These are phyloP conservation scores for Sesia bembeciformis DNA, from an alignment of 2,888 invertebrate genomes.

Conservation along the genomic window DNA sequence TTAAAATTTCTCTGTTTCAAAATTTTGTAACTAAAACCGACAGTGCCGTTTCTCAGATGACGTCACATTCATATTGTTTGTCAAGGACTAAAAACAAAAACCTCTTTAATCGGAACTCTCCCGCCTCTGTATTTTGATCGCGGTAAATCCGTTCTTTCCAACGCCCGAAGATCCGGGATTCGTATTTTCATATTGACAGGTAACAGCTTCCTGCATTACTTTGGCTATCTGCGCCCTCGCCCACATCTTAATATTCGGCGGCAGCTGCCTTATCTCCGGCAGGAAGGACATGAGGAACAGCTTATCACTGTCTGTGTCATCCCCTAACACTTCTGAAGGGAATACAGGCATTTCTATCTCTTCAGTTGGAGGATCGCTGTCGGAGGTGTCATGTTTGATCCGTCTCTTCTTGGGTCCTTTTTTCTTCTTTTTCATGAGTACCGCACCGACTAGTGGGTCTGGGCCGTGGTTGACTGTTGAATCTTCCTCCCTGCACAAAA, in stretches of 20 bases:
- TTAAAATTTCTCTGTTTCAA: too few relatives aligned
- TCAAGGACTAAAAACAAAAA: neutral
- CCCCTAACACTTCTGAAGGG: slow-evolving; percentile 25
- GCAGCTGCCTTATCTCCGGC: slow-evolving; percentile 58
- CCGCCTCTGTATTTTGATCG: slow-evolving; percentile 27
- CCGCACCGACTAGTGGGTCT: too few relatives aligned
- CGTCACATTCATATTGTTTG: neutral
- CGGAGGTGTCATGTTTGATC: slow-evolving; percentile 1
- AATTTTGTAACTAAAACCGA: too few relatives aligned
- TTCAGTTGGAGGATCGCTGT: slow-evolving; percentile 21
- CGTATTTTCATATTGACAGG: slow-evolving; percentile 39
- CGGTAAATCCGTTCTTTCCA: slow-evolving; percentile 13
- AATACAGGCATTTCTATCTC: slow-evolving; percentile 51
- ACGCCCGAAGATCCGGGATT: slow-evolving; percentile 19
- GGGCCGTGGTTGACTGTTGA: too few relatives aligned
- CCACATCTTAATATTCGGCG: slow-evolving; percentile 63
- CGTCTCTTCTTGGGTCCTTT: slow-evolving; percentile 1
- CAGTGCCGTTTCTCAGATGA: too few relatives aligned
- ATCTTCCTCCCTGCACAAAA: too few relatives aligned
- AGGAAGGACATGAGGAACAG: slow-evolving; percentile 56
- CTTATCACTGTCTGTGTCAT: slow-evolving; percentile 48
- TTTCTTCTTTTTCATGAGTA: slow-evolving; percentile 1
- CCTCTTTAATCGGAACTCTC: slow-evolving; percentile 26
- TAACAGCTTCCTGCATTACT: slow-evolving; percentile 61
- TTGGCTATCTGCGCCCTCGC: slow-evolving; percentile 57